phyloP scores from a whole-genome alignment of 1,140 invertebrate genomes.

The Leptestheria dahalacensis region DNA sequence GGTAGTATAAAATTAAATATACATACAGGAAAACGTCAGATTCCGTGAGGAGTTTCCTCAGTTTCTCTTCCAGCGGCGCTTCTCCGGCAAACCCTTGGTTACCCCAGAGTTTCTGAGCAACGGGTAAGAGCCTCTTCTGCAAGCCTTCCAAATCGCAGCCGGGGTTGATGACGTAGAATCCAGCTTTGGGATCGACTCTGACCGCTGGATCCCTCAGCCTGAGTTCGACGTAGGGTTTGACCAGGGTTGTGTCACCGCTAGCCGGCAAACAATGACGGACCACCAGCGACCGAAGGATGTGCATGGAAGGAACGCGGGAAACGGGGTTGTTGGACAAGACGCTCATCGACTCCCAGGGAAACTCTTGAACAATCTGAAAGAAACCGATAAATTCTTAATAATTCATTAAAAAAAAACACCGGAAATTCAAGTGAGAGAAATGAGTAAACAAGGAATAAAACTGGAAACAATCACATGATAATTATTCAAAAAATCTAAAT shows the following conservation, averaged over 20 bases:
- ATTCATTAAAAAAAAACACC: too few species aligned
- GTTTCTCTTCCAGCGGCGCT: constrained; percentile 38
- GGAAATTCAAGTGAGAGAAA: too few species aligned
- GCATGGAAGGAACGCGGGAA: constrained; percentile 53
- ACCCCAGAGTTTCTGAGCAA: constrained; percentile 38
- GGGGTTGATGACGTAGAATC: constrained; percentile 48
- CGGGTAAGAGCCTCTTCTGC: constrained; percentile 45
- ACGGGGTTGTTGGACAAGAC: constrained; percentile 44
- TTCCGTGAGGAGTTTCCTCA: constrained; percentile 38
- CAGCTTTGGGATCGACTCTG: constrained; percentile 35
- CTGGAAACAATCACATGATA: not conserved
- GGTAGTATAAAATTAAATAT: not conserved
- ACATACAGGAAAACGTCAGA: constrained; percentile 51
- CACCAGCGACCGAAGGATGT: constrained; percentile 46
- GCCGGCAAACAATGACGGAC: constrained; percentile 19
- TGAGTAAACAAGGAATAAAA: constrained; percentile 2
- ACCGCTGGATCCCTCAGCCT: constrained; percentile 37
- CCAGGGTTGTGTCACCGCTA: not conserved
- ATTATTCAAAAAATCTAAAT: too few species aligned
- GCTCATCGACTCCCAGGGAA: constrained; percentile 57
- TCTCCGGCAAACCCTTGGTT: constrained; percentile 47
- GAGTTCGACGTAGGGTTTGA: constrained; percentile 23
- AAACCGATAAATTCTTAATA: too few species aligned
- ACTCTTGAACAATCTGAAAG: constrained; percentile 46
- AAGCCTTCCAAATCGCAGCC: constrained; percentile 48